These are phyloP conservation scores for Rhinophrynus dorsalis DNA, from an alignment of 2,797 vertebrate genomes.

Conservation along the genomic window DNA sequence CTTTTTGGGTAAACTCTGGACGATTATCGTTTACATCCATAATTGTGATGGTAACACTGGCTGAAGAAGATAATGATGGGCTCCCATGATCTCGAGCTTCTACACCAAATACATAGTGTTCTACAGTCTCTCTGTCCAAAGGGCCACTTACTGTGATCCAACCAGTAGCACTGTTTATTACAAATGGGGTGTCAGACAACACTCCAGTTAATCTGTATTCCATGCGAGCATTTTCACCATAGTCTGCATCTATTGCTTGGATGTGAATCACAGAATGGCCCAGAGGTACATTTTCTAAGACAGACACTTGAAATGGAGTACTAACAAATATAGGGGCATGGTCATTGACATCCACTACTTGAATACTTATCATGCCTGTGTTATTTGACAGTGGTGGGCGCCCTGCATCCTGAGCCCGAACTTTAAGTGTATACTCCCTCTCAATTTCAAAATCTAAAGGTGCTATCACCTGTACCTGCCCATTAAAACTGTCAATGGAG, in stretches of 20 bases:
- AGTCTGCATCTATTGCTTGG: slow-evolving; percentile 96
- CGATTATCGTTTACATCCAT: slow-evolving; percentile 97
- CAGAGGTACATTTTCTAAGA: slow-evolving; percentile 89
- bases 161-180: slow-evolving; percentile 92
- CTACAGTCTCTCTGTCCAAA: slow-evolving; percentile 90
- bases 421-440: slow-evolving; percentile 87
- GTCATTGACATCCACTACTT: slow-evolving; percentile 95
- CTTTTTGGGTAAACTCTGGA: slow-evolving; percentile 92
- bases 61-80: slow-evolving; percentile 86
- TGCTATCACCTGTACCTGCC: slow-evolving; percentile 92
- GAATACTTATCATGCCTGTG: slow-evolving; percentile 90
- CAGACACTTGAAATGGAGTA: slow-evolving; percentile 94
- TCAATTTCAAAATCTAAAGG: slow-evolving; percentile 92
- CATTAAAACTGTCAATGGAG: slow-evolving; percentile 91
- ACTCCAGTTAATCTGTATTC: slow-evolving; percentile 90
- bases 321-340: slow-evolving; percentile 96
- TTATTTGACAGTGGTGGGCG: slow-evolving; percentile 95
- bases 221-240: slow-evolving; percentile 86
- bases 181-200: slow-evolving; percentile 84
- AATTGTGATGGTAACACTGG: slow-evolving; percentile 92
- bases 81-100: slow-evolving; percentile 92
- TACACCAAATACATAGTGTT: slow-evolving; percentile 93
- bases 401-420: slow-evolving; percentile 92
- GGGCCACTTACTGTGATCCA: slow-evolving; percentile 92
- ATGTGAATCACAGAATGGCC: slow-evolving; percentile 96